Conservation (phyloP, 2,113 vertebrate genomes). For the Peromyscus leucopus region DNA sequence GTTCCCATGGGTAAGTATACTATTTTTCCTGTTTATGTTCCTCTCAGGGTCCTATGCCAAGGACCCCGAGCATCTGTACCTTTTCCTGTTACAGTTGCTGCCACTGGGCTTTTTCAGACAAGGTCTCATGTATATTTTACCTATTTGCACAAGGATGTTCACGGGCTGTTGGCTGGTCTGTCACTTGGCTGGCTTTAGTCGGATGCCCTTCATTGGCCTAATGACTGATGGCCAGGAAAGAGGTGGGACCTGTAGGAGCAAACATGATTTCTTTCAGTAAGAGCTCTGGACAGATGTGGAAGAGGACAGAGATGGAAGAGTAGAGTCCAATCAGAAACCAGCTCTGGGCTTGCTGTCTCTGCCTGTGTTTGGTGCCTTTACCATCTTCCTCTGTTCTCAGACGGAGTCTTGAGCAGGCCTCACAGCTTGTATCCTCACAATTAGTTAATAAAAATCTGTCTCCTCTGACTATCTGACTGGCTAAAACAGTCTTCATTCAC, state of each 20-base stretch:
- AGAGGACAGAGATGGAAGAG: background rate
- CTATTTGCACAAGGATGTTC: constrained; percentile 15
- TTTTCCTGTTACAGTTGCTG: background rate
- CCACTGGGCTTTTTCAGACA: background rate
- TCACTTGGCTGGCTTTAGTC: constrained; percentile 1
- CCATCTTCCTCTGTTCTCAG: background rate
- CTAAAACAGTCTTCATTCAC: constrained; percentile 39
- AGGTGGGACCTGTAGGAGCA: background rate
- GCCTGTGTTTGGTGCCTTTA: background rate
- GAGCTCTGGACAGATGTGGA: background rate
- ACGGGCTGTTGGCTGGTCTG: background rate
- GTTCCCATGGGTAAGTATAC: background rate
- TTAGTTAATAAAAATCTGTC: constrained; percentile 60
- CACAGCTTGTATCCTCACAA: constrained; percentile 4
- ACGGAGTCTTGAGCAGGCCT: constrained; percentile 1
- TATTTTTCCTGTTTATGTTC: background rate
- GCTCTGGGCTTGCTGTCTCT: background rate
- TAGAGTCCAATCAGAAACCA: background rate
- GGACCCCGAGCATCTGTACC: background rate
- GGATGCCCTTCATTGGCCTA: background rate
- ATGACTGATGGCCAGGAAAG: background rate
- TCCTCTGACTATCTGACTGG: constrained; percentile 7
- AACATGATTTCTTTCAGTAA: background rate
- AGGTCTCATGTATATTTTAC: background rate
- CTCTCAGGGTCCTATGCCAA: background rate